Conservation (phyloP, 2,888 invertebrate species). For the Dexiosoma caninum region DNA sequence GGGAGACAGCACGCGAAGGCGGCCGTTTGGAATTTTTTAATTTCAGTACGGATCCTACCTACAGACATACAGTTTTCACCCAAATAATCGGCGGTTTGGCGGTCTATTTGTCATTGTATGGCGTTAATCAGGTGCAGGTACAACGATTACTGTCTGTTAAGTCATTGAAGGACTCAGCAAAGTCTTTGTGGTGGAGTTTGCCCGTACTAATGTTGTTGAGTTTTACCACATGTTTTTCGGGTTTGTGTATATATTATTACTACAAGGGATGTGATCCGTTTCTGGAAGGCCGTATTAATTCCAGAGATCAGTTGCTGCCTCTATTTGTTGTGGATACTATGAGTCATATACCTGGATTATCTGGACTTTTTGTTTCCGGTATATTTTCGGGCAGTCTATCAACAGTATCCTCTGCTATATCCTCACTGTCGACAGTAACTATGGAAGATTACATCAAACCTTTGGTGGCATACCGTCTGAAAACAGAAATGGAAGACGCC, state of each 20-base stretch:
- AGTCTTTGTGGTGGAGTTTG: slow-evolving; percentile 88
- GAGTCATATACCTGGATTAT: slow-evolving; percentile 85
- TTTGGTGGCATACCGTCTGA: slow-evolving; percentile 73
- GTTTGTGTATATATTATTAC: slow-evolving; percentile 90
- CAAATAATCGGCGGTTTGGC: slow-evolving; percentile 88
- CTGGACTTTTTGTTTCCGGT: slow-evolving; percentile 93
- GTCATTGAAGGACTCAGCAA: slow-evolving; percentile 84
- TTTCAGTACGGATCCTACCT: slow-evolving; percentile 87
- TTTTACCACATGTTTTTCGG: slow-evolving; percentile 85
- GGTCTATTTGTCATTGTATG: slow-evolving; percentile 89
- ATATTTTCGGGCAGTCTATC: slow-evolving; percentile 95
- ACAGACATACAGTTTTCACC: slow-evolving; percentile 90
- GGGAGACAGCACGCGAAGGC: slow-evolving; percentile 83
- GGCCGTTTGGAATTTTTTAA: slow-evolving; percentile 85
- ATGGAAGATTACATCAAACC: slow-evolving; percentile 90
- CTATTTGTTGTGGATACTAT: slow-evolving; percentile 87
- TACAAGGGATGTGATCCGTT: slow-evolving; percentile 91
- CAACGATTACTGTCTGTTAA: slow-evolving; percentile 86
- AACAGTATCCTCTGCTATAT: slow-evolving; percentile 93
- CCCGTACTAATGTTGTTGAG: slow-evolving; percentile 87
- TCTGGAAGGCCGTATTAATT: slow-evolving; percentile 80
- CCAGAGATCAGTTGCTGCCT: slow-evolving; percentile 88
- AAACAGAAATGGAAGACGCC: slow-evolving; percentile 75
- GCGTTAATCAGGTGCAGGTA: slow-evolving; percentile 91
- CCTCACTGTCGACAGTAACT: slow-evolving; percentile 93